phyloP scores from a whole-genome alignment of 2,113 vertebrate genomes.

The Zingel zingel region DNA sequence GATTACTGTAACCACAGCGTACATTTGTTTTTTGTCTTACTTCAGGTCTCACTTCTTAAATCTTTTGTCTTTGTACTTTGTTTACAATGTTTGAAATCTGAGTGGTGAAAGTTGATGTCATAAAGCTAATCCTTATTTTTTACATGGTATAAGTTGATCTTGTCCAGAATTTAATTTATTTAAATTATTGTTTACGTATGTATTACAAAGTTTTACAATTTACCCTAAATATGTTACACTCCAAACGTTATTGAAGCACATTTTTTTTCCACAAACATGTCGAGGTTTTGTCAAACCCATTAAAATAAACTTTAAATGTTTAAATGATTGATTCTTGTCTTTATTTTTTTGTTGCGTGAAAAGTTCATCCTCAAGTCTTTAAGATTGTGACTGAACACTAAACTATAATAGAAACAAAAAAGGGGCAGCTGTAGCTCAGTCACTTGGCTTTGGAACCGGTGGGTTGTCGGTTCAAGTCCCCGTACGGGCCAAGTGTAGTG shows the following conservation, averaged over 20 bases:
- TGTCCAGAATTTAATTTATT: slow-evolving; percentile 66
- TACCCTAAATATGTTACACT: slow-evolving; percentile 23
- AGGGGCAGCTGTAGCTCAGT: too few species aligned
- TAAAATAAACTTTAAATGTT: slow-evolving; percentile 51
- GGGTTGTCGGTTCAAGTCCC: too few species aligned
- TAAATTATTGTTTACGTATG: slow-evolving; percentile 59
- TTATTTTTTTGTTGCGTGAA: not conserved
- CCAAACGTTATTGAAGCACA: slow-evolving; percentile 10
- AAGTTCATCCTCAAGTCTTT: not conserved
- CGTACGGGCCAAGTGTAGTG: too few species aligned
- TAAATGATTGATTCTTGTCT: not conserved
- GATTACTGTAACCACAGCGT: slow-evolving; percentile 2
- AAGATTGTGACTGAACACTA: not conserved
- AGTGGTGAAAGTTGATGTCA: slow-evolving; percentile 17
- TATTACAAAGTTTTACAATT: slow-evolving; percentile 50
- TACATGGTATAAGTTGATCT: slow-evolving; percentile 20
- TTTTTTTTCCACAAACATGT: slow-evolving; percentile 34
- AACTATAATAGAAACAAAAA: not conserved
- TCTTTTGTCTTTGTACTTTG: slow-evolving; percentile 24
- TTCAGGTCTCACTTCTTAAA: slow-evolving; percentile 26
- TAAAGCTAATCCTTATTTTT: slow-evolving; percentile 20
- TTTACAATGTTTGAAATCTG: slow-evolving; percentile 33
- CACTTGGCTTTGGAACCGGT: too few species aligned
- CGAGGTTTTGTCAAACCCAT: slow-evolving; percentile 43
- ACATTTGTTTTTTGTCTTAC: slow-evolving; percentile 25